Evolutionary conservation across 2,797 vertebrate genomes (phyloP).

Genomic region (Hydrophis major): DNA sequence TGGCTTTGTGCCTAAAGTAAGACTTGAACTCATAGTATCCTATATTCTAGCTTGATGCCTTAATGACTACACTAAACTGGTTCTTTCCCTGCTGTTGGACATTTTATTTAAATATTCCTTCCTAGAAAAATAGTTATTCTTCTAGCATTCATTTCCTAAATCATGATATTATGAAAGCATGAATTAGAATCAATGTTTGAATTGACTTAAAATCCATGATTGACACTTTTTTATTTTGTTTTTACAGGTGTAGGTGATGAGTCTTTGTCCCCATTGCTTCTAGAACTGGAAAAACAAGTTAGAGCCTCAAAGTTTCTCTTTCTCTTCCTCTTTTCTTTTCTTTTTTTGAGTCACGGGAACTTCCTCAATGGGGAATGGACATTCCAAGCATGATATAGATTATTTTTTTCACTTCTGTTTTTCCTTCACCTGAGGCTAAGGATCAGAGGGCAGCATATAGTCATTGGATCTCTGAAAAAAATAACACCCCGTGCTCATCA

Average conservation of each 20-base stretch:
- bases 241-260: constrained; percentile 49
- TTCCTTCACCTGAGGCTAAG: constrained; percentile 3
- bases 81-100: neutral
- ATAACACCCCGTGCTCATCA: neutral
- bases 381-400: constrained; percentile 31
- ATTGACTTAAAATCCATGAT: constrained; percentile 31
- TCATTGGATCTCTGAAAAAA: constrained; percentile 42
- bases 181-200: constrained; percentile 9
- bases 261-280: constrained; percentile 28
- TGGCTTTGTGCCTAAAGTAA: neutral
- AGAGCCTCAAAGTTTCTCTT: constrained; percentile 27
- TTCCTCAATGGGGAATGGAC: constrained; percentile 2
- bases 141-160: neutral
- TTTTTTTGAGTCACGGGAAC: constrained; percentile 40
- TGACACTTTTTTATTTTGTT: constrained; percentile 30
- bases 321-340: constrained; percentile 7
- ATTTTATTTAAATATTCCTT: neutral
- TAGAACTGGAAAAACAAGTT: constrained; percentile 55
- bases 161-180: constrained; percentile 41
- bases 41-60: neutral
- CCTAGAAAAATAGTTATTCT: neutral
- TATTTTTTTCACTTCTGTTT: constrained; percentile 34
- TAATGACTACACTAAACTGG: neutral
- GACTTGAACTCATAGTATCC: neutral
- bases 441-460: neutral